These are phyloP conservation scores for Mallotus villosus DNA, from an alignment of 2,797 vertebrate species.

Conservation along the genomic window DNA sequence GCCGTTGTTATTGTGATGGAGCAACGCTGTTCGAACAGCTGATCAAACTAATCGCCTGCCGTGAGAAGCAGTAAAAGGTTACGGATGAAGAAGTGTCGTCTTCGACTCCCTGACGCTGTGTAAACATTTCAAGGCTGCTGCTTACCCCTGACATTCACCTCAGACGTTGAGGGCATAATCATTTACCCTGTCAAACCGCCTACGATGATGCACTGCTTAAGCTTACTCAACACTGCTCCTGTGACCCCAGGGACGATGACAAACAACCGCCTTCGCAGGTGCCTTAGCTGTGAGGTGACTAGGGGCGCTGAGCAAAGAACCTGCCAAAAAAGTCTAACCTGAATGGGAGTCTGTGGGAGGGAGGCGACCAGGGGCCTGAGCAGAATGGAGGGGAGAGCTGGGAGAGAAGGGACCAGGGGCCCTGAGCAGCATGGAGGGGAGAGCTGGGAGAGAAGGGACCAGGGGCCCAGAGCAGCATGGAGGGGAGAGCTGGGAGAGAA, in stretches of 20 bases:
- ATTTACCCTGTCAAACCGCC: conserved; percentile 60
- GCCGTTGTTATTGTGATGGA: not conserved
- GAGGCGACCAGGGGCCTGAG: too few species aligned
- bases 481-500: too few species aligned
- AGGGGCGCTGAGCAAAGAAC: not conserved
- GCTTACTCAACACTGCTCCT: conserved; percentile 66
- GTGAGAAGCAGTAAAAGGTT: not conserved
- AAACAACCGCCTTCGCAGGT: conserved; percentile 53
- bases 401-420: too few species aligned
- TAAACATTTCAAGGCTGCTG: conserved; percentile 57
- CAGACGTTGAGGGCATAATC: conserved; percentile 46
- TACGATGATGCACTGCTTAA: conserved; percentile 65
- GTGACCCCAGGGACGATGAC: conserved; percentile 62
- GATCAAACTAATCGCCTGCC: not conserved
- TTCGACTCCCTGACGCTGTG: not conserved
- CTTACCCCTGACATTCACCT: conserved; percentile 47
- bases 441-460: too few species aligned
- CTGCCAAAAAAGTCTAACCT: too few species aligned
- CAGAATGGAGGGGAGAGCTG: conserved; percentile 7
- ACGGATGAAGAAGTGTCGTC: not conserved
- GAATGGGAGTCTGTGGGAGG: too few species aligned
- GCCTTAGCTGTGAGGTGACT: conserved; percentile 19
- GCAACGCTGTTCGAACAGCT: not conserved
- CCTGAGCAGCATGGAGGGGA: too few species aligned
- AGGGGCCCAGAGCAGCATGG: too few species aligned